Evolutionary conservation across 2,797 vertebrate species (phyloP).

Genomic region (Danio tinwini): DNA sequence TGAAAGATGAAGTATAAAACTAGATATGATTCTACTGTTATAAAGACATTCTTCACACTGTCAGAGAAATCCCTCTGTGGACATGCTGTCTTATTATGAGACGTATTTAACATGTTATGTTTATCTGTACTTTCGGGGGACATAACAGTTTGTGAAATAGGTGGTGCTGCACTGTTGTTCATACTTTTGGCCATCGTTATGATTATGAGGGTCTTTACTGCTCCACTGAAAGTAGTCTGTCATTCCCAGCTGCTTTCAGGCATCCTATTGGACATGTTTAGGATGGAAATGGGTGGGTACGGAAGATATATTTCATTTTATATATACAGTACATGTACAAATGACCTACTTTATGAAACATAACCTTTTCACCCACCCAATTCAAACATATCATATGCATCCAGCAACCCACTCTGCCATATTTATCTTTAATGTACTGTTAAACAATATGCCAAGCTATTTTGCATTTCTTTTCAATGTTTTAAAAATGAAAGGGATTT

Average conservation of each 20-base stretch:
- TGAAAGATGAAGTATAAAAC: slow-evolving; percentile 22
- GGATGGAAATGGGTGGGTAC: neutral
- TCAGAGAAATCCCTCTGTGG: neutral
- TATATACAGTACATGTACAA: too few relatives aligned
- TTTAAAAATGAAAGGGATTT: neutral
- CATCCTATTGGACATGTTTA: slow-evolving; percentile 26
- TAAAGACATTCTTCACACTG: slow-evolving; percentile 42
- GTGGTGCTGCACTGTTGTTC: slow-evolving; percentile 12
- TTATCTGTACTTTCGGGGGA: slow-evolving; percentile 4
- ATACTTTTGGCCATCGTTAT: slow-evolving; percentile 23
- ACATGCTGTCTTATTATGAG: neutral
- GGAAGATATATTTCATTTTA: neutral
- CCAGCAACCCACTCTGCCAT: neutral
- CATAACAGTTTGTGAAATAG: neutral
- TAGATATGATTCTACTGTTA: slow-evolving; percentile 2
- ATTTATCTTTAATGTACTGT: neutral
- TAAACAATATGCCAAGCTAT: neutral
- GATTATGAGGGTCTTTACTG: neutral
- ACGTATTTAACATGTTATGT: slow-evolving; percentile 6
- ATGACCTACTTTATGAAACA: too few relatives aligned
- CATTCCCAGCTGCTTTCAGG: slow-evolving; percentile 49
- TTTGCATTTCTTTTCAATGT: neutral
- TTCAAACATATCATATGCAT: neutral
- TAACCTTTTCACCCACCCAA: neutral
- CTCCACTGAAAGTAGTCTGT: neutral